phyloP scores from a whole-genome alignment of 2,797 vertebrate genomes.

The Manis crassicaudata region DNA sequence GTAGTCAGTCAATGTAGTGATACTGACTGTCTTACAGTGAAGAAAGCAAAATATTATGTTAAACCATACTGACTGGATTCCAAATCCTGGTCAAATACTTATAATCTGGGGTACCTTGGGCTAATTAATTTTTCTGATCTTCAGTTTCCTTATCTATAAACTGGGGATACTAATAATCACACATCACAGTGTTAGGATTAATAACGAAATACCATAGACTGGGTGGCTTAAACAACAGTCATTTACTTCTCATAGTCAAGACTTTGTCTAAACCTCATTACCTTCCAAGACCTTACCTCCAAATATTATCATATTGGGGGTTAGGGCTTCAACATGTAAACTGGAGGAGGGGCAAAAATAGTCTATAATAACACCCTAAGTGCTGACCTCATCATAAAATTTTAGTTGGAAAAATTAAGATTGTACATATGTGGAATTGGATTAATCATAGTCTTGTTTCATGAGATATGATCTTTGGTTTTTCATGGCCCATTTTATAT shows the following conservation, averaged over 20 bases:
- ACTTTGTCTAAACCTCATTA: neutral
- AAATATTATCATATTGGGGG: neutral
- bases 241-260: neutral
- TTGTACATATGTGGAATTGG: neutral
- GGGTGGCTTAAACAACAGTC: neutral
- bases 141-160: neutral
- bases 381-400: neutral
- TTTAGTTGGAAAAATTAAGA: constrained; percentile 43
- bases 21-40: neutral
- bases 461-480: neutral
- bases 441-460: neutral
- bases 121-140: neutral
- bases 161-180: neutral
- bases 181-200: neutral
- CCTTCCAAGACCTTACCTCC: neutral
- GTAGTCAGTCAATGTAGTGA: neutral
- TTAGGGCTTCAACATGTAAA: neutral
- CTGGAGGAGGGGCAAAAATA: neutral
- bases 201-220: neutral
- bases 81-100: neutral
- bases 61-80: neutral
- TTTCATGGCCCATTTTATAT: neutral
- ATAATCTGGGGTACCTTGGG: neutral
- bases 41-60: neutral
- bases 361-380: neutral